Evolutionary conservation across 2,113 vertebrate species (phyloP).

Genomic region (Vimba vimba): DNA sequence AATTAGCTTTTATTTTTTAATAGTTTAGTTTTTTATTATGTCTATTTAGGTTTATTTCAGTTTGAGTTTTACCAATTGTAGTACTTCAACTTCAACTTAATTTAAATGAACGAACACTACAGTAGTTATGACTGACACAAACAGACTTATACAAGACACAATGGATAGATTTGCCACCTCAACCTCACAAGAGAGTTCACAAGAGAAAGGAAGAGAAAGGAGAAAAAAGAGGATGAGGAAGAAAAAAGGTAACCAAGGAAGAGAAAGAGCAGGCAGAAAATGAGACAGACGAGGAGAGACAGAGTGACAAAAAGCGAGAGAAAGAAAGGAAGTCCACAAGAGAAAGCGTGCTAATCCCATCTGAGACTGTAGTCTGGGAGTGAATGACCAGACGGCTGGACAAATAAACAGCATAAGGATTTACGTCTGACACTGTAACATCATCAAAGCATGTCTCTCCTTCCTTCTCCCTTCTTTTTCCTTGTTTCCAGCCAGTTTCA

Average conservation of each 20-base stretch:
- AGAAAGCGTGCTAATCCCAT: neutral
- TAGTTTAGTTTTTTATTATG: too few relatives aligned
- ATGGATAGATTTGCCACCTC: neutral
- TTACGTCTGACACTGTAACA: neutral
- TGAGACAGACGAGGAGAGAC: neutral
- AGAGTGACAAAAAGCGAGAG: neutral
- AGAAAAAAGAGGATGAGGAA: neutral
- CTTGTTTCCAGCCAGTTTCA: constrained; percentile 14
- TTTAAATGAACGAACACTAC: too few relatives aligned
- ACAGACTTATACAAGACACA: neutral
- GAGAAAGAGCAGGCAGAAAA: neutral
- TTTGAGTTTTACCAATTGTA: too few relatives aligned
- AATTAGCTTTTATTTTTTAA: too few relatives aligned
- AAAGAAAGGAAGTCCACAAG: neutral
- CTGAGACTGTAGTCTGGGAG: neutral
- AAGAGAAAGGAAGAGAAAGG: neutral
- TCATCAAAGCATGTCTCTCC: neutral
- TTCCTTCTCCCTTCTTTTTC: neutral
- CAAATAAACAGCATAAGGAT: constrained; percentile 11
- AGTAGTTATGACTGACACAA: constrained; percentile 12
- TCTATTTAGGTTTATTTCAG: too few relatives aligned
- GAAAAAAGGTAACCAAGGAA: neutral
- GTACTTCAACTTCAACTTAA: too few relatives aligned
- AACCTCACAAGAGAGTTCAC: neutral
- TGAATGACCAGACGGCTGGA: neutral